Conservation (phyloP, 2,888 invertebrate species). For the Eilema sororculum region DNA sequence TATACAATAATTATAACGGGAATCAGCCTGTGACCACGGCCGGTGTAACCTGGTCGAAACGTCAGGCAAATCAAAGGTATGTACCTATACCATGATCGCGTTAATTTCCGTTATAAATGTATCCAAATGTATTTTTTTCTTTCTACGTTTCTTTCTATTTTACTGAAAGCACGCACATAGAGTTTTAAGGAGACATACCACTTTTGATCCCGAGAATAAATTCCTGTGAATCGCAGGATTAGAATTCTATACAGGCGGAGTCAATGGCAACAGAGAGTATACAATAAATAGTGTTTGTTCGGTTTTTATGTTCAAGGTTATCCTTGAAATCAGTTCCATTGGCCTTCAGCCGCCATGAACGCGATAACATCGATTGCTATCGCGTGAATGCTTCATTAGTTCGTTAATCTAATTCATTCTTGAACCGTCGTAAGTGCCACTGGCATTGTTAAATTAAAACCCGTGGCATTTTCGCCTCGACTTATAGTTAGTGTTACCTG, state of each 20-base stretch:
- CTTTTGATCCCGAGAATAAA: too few species aligned
- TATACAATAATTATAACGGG: too few species aligned
- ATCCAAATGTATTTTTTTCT: too few species aligned
- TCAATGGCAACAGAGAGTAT: neutral
- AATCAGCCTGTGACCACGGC: too few species aligned
- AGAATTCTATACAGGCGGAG: neutral
- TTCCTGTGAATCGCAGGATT: neutral
- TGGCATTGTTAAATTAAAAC: neutral
- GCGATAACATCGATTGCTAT: constrained; percentile 6
- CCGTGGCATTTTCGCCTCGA: neutral
- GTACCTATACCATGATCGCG: too few species aligned
- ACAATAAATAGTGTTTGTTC: neutral
- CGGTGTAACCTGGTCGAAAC: too few species aligned
- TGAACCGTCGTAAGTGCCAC: constrained; percentile 2
- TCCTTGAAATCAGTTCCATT: neutral
- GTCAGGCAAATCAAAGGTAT: too few species aligned
- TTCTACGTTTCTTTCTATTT: too few species aligned
- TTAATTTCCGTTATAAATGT: too few species aligned
- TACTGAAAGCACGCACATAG: too few species aligned
- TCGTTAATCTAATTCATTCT: neutral
- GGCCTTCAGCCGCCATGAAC: constrained; percentile 8
- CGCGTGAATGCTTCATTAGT: constrained; percentile 10
- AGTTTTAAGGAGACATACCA: too few species aligned
- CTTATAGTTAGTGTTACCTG: neutral
- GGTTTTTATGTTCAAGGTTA: constrained; percentile 2